Base-by-base conservation (phyloP, 2,888 invertebrate genomes). In the Ethmia dodecea region DNA sequence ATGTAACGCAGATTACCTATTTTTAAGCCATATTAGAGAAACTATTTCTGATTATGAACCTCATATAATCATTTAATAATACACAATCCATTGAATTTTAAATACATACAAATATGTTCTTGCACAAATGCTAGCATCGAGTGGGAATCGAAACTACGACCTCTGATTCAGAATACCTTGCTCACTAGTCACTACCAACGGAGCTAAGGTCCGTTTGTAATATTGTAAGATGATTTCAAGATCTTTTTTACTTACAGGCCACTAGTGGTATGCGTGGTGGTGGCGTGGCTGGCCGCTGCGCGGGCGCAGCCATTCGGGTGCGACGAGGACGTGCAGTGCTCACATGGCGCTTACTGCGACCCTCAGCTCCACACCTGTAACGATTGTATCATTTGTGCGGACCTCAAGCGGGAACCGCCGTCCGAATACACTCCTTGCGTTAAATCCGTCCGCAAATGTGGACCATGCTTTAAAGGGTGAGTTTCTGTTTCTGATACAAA, bases 391-490 rank as follows among this genome's bases (percentile, higher is more conserved):
- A 37, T 45, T 8, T 77, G 77, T 38, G 52, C 56, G 15, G 46
- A 59, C 14, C 45, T 65, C 18, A 60, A 64, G 15, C 62, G 74
- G 2, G 50, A 55, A 8, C 27, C 35, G 3, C 31, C 31, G 4
- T 25, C 40, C 8, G 28, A 32, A 1, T 11, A 38, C 3, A 32
- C 39, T 0, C 12, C 18, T 0, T 72, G 72, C 37, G 51, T 62
- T 20, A 61, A 50, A 13, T 60, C 64, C 1, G 52, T 63, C 3
- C 28, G 45, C 3, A 52, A 60, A 1, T 72, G 74, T 40, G 71
- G 72, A 6, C 31, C 46, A 0, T 73, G 72, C 40, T 36, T 63
- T 12, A 45, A 55, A 36, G 64, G 64, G 72, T 71, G 38, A 55
- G 52, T 29, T 26, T 9, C n/a, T 10, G 5, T 18, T 18, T 5